Conservation (phyloP, 2,113 vertebrate genomes). For the Antennarius striatus region DNA sequence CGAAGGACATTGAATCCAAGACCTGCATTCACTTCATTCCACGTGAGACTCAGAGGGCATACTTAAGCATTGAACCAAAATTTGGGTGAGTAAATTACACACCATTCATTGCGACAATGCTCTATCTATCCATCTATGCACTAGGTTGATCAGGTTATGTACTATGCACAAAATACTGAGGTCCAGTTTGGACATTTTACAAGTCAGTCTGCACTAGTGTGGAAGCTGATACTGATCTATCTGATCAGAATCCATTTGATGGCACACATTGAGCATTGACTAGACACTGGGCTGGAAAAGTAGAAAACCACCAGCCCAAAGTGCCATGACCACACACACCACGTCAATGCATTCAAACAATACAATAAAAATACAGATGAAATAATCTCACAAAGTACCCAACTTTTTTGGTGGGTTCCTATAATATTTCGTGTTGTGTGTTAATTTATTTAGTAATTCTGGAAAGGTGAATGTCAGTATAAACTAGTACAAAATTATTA, state of each 20-base stretch:
- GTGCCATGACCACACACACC: neutral
- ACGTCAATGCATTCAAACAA: neutral
- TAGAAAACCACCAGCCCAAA: neutral
- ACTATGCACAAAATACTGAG: too few species aligned
- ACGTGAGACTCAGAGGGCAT: neutral
- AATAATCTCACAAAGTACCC: neutral
- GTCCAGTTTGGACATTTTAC: neutral
- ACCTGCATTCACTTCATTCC: constrained; percentile 69
- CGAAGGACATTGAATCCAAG: constrained; percentile 25
- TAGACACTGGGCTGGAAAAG: neutral
- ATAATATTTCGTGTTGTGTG: too few species aligned
- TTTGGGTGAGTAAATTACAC: constrained; percentile 53
- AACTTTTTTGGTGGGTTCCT: neutral
- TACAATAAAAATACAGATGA: neutral
- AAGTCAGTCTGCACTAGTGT: too few species aligned
- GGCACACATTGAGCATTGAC: neutral
- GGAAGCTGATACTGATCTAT: too few species aligned
- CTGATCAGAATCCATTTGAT: neutral
- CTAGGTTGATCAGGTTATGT: neutral
- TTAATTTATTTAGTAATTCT: too few species aligned
- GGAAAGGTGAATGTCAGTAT: too few species aligned
- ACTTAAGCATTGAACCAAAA: constrained; percentile 50
- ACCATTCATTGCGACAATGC: neutral
- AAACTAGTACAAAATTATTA: too few species aligned
- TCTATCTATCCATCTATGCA: neutral